phyloP scores from a whole-genome alignment of 2,888 invertebrate species.

The Amiota minor region DNA sequence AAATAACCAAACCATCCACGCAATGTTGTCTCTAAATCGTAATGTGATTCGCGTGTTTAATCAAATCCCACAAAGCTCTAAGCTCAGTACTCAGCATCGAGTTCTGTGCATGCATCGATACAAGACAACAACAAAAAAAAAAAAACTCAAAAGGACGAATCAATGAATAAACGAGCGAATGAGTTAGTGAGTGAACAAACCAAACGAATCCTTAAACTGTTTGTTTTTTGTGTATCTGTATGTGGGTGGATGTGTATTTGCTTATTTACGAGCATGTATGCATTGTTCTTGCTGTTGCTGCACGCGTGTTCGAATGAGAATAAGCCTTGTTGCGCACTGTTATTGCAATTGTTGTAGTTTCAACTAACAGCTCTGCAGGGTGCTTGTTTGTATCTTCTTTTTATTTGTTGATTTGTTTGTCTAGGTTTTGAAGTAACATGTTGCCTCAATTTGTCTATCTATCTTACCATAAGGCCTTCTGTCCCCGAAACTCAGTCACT shows the following conservation, averaged over 20 bases:
- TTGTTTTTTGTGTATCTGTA: not conserved
- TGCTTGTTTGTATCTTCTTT: slow-evolving; percentile 1
- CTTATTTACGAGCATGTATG: slow-evolving; percentile 21
- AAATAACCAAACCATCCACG: not conserved
- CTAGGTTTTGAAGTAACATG: slow-evolving; percentile 26
- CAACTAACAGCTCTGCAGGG: not conserved
- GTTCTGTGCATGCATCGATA: not conserved
- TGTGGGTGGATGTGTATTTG: slow-evolving; percentile 14
- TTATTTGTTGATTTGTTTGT: slow-evolving; percentile 28
- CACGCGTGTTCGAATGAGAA: not conserved
- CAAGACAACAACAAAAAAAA: not conserved
- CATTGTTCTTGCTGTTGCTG: slow-evolving; percentile 22
- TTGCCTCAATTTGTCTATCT: not conserved
- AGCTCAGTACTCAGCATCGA: no score
- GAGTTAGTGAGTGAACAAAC: no score
- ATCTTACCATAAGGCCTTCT: no score
- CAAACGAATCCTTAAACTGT: slow-evolving; percentile 12
- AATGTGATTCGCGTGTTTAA: slow-evolving; percentile 19
- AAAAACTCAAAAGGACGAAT: not conserved
- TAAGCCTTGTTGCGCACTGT: slow-evolving; percentile 6
- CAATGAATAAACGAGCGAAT: no score
- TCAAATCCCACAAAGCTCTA: slow-evolving; percentile 14
- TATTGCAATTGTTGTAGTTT: slow-evolving; percentile 2
- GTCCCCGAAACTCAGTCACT: no score
- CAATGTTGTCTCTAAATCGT: slow-evolving; percentile 3